Evolutionary conservation across 2,113 vertebrate species (phyloP).

Genomic region (Neolamprologus toae): DNA sequence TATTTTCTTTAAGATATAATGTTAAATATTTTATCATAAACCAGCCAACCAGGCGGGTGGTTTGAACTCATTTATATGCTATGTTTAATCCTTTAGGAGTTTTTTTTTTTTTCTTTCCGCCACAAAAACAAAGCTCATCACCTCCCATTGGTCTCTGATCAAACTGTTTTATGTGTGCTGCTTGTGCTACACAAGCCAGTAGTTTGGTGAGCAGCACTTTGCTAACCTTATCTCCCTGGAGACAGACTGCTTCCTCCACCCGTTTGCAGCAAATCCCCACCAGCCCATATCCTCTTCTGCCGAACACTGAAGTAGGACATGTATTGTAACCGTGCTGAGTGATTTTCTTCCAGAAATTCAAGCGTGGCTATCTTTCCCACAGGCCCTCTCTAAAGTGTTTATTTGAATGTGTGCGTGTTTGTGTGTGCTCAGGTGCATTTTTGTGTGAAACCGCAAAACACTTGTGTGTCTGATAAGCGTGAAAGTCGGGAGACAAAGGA

Average conservation of each 20-base stretch:
- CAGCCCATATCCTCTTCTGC: neutral
- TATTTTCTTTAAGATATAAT: neutral
- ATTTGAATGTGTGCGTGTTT: neutral
- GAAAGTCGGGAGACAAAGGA: neutral
- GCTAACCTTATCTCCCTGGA: conserved; percentile 18
- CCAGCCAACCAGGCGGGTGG: neutral
- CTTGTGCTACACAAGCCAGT: neutral
- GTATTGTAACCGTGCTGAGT: conserved; percentile 2
- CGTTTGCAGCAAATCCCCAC: neutral
- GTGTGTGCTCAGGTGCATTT: neutral
- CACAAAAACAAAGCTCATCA: neutral
- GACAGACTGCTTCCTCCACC: conserved; percentile 11
- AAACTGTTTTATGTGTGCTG: neutral
- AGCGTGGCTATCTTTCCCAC: conserved; percentile 7
- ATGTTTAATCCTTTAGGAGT: neutral
- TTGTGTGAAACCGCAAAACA: neutral
- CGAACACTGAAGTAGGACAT: conserved; percentile 11
- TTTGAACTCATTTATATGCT: neutral
- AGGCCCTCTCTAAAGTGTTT: neutral
- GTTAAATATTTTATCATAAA: neutral
- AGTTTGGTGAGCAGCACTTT: neutral
- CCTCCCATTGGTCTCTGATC: neutral
- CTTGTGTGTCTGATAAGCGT: neutral
- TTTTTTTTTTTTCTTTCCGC: neutral
- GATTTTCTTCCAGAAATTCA: conserved; percentile 30